Conservation (phyloP, 2,888 invertebrate genomes). For the Ormyrus nitidulus region DNA sequence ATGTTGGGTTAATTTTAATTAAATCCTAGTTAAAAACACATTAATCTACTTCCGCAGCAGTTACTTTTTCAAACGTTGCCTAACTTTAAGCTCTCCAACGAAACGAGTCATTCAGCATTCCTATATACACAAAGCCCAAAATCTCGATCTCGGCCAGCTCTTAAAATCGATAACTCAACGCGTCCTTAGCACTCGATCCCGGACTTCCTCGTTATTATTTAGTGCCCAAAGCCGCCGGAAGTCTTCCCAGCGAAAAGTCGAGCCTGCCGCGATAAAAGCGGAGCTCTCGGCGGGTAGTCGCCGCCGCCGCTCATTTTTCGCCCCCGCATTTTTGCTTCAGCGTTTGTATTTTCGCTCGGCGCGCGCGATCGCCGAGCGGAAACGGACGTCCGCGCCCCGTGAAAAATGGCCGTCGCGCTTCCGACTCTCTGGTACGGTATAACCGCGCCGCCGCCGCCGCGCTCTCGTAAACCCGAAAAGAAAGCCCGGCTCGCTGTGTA, state of each 20-base stretch:
- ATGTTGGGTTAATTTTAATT: no score
- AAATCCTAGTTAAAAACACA: no score
- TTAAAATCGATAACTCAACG: no score
- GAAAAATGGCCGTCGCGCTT: conserved; percentile 72
- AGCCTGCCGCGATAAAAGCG: conserved; percentile 35
- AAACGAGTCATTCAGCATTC: no score
- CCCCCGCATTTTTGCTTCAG: conserved; percentile 59
- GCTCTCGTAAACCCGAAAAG: conserved; percentile 30
- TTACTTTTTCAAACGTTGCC: no score
- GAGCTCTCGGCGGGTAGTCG: conserved; percentile 34
- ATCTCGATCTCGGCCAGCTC: no score
- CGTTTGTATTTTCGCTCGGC: conserved; percentile 68
- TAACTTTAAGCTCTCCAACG: no score
- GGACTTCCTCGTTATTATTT: conserved; percentile 42
- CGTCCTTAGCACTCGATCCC: not conserved
- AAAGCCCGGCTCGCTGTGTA: conserved; percentile 6
- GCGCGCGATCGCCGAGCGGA: conserved; percentile 67
- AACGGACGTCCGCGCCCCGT: conserved; percentile 71
- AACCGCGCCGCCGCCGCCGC: not conserved
- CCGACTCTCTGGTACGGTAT: conserved; percentile 55
- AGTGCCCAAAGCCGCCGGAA: conserved; percentile 12
- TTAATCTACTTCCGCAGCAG: no score
- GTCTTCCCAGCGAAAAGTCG: not conserved
- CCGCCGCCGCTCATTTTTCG: conserved; percentile 24
- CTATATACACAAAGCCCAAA: no score